Percentiles rank a stretch among this genome's conserved stretches.
Conservation (phyloP, 2,888 invertebrate genomes). For the Craniophora ligustri region DNA sequence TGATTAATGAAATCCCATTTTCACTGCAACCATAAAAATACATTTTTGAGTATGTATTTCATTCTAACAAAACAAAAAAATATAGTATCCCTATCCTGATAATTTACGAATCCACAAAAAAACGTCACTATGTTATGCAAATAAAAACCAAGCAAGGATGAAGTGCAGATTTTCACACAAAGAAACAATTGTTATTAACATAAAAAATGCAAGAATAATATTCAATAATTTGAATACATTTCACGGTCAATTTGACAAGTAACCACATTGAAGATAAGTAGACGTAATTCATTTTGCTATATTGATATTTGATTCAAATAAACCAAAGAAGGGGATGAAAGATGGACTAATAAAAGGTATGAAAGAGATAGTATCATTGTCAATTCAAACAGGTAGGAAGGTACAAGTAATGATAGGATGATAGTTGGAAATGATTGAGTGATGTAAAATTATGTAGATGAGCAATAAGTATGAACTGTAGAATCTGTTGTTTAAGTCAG, state of each 20-base stretch:
- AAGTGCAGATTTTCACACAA: conserved; percentile 63
- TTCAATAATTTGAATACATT: conserved; percentile 71
- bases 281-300: conserved; percentile 57
- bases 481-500: conserved; percentile 37
- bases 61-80: background rate
- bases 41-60: background rate
- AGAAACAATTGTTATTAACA: conserved; percentile 17
- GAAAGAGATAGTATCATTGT: conserved; percentile 24
- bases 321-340: conserved; percentile 22
- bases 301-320: conserved; percentile 80
- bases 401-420: conserved; percentile 15
- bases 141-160: conserved; percentile 61
- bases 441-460: conserved; percentile 40
- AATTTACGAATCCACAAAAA: conserved; percentile 15
- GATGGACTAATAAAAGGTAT: background rate
- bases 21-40: too few relatives aligned
- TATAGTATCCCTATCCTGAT: background rate
- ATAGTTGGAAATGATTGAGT: conserved; percentile 41
- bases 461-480: conserved; percentile 29
- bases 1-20: too few relatives aligned
- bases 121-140: conserved; percentile 55
- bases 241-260: conserved; percentile 83
- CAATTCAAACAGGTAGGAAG: conserved; percentile 25
- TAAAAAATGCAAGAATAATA: conserved; percentile 44
- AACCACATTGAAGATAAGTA: conserved; percentile 65